Percentiles rank a stretch among this genome's conserved stretches.
phyloP scores from a whole-genome alignment of 2,113 vertebrate species.

The Pogonocichla stellata region DNA sequence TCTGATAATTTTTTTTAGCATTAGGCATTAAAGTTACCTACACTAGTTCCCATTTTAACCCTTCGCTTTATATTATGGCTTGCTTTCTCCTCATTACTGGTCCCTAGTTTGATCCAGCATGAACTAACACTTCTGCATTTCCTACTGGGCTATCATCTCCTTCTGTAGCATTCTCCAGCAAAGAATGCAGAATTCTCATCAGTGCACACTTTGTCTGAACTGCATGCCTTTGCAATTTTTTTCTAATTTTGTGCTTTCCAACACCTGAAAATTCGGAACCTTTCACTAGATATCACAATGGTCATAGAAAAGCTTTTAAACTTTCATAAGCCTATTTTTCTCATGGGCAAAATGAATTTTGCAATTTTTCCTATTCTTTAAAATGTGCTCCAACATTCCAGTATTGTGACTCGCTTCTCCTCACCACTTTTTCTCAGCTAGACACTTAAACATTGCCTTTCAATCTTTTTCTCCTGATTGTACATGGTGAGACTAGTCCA shows the following conservation, averaged over 20 bases:
- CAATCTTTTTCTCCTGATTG: not conserved
- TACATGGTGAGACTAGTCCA: not conserved
- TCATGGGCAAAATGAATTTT: not conserved
- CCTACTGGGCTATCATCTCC: not conserved
- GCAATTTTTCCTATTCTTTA: not conserved
- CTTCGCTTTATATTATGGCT: not conserved
- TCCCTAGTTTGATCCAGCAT: not conserved
- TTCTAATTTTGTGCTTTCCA: not conserved
- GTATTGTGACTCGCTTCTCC: not conserved
- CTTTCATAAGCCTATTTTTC: not conserved
- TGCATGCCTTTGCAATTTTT: not conserved
- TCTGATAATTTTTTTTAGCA: not conserved
- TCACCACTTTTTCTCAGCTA: not conserved
- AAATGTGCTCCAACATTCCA: not conserved
- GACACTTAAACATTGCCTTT: not conserved
- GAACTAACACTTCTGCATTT: not conserved
- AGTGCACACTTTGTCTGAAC: not conserved
- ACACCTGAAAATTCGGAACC: not conserved
- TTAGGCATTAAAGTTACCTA: not conserved
- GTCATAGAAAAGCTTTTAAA: not conserved
- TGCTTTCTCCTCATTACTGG: not conserved
- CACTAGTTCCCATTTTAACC: not conserved
- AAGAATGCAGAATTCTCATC: not conserved
- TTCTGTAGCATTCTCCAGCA: not conserved
- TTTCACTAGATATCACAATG: not conserved